Base-by-base conservation (phyloP, 1,140 invertebrate species). In the Helicoverpa zea region DNA sequence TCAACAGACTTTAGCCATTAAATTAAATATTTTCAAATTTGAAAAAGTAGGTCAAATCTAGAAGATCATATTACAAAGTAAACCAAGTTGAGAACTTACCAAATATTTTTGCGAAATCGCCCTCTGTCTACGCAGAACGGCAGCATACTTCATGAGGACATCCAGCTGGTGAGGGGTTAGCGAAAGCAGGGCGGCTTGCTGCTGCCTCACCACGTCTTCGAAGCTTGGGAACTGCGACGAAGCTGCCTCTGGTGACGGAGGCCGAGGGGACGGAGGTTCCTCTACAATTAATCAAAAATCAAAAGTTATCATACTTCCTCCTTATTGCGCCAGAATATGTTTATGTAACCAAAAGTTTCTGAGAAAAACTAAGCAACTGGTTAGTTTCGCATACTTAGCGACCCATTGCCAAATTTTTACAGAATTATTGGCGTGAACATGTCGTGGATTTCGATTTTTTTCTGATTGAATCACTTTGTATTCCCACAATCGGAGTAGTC, bases 91-190 rank as follows among this genome's bases (percentile, higher is more conserved):
- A 68, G n/a, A 16, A 73, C 84, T 81, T 82, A 92, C 90, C 85
- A 90, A 64, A 70, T 86, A 75, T 81, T 85, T 89, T 52, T 91
- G 88, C 2, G 79, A 16, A 13, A 72, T 66, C 0, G 79, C 13
- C 2, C 89, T 84, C 81, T 92, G 90, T 18, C 80, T 79, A 0
- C 91, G 89, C n/a, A 92, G 68, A 0, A 83, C 89, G 13, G 88
- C 83, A 1, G 85, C 87, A 59, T 89, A 93, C 51, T 83, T 84
- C 85, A 93, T 85, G 29, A 93, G 81, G n/a, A 92, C 63, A 14
- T 80, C 80, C 51, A 91, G 84, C 47, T 93, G 89, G 1, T 87
- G 49, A 0, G 89, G 80, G 0, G 87, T 83, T 11, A 93, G 70
- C 0, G 88, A 89, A 1, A 86, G 82, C n/a, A 93, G 82, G 10